Percentiles rank a stretch among this genome's conserved stretches.
Conservation (phyloP, 2,797 vertebrate species). For the Coluber constrictor region DNA sequence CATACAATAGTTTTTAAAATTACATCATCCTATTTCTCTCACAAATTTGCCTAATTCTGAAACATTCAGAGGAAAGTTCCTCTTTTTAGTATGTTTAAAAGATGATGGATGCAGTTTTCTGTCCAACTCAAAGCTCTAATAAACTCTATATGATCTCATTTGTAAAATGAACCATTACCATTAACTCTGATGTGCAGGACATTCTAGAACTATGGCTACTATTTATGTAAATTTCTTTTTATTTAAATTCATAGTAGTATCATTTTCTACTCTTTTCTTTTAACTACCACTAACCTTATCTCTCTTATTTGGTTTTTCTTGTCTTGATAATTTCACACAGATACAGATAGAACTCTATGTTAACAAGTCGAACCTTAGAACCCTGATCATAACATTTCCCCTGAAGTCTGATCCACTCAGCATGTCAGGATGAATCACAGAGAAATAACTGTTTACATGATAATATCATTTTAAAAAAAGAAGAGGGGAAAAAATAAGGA, state of each 20-base stretch:
- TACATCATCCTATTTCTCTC: neutral
- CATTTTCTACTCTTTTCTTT: constrained; percentile 42
- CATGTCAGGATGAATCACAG: constrained; percentile 58
- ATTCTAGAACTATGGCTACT: constrained; percentile 17
- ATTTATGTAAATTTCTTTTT: constrained; percentile 44
- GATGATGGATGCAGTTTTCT: constrained; percentile 36
- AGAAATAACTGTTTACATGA: constrained; percentile 51
- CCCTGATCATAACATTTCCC: neutral
- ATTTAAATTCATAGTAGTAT: constrained; percentile 47
- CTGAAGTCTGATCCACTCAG: constrained; percentile 46
- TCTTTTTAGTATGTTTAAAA: constrained; percentile 27
- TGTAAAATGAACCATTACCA: constrained; percentile 31
- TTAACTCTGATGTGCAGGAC: constrained; percentile 1
- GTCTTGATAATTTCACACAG: constrained; percentile 49
- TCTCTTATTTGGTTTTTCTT: constrained; percentile 40
- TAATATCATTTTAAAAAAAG: constrained; percentile 63
- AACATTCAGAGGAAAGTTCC: constrained; percentile 26
- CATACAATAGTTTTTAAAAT: neutral
- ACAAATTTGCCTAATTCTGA: constrained; percentile 37
- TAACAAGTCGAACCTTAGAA: constrained; percentile 38
- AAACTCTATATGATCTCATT: constrained; percentile 28
- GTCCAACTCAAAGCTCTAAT: constrained; percentile 39
- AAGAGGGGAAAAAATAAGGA: constrained; percentile 43
- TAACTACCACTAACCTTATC: constrained; percentile 34
- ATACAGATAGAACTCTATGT: constrained; percentile 48